Evolutionary conservation across 2,113 vertebrate genomes (phyloP).

Genomic region (Chionodraco myersi): DNA sequence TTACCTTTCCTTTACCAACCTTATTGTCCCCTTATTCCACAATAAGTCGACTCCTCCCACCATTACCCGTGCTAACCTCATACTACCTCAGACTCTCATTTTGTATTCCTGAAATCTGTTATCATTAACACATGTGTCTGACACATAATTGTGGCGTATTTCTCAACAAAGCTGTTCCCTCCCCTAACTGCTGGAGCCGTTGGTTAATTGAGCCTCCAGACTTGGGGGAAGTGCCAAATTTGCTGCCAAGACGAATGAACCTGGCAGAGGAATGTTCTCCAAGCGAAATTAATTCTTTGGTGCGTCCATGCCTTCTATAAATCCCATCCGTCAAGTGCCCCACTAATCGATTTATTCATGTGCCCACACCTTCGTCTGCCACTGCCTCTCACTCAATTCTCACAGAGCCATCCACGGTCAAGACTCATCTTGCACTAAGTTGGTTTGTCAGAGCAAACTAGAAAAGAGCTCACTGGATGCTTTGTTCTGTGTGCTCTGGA

Average conservation of each 20-base stretch:
- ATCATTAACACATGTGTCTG: slow-evolving; percentile 61
- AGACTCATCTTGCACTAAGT: slow-evolving; percentile 44
- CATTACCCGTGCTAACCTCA: neutral
- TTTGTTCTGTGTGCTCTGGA: slow-evolving; percentile 29
- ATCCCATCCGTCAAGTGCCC: slow-evolving; percentile 79
- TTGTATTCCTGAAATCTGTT: slow-evolving; percentile 46
- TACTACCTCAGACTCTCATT: slow-evolving; percentile 16
- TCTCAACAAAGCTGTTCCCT: slow-evolving; percentile 61
- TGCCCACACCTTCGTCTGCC: slow-evolving; percentile 65
- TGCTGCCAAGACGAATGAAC: slow-evolving; percentile 76
- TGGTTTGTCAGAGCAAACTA: slow-evolving; percentile 52
- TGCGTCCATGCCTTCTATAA: slow-evolving; percentile 74
- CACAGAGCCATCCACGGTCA: slow-evolving; percentile 41
- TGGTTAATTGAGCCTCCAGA: slow-evolving; percentile 78
- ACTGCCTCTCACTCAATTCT: slow-evolving; percentile 50
- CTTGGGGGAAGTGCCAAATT: slow-evolving; percentile 73
- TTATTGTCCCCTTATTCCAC: slow-evolving; percentile 4
- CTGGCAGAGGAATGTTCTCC: slow-evolving; percentile 65
- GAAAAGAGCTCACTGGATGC: slow-evolving; percentile 12
- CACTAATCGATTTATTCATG: slow-evolving; percentile 81
- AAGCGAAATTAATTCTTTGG: slow-evolving; percentile 80
- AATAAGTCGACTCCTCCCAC: neutral
- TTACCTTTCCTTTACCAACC: neutral
- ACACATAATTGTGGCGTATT: slow-evolving; percentile 47
- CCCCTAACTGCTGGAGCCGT: slow-evolving; percentile 54